Conservation (phyloP, 2,113 vertebrate species). For the Charadrius vociferus region DNA sequence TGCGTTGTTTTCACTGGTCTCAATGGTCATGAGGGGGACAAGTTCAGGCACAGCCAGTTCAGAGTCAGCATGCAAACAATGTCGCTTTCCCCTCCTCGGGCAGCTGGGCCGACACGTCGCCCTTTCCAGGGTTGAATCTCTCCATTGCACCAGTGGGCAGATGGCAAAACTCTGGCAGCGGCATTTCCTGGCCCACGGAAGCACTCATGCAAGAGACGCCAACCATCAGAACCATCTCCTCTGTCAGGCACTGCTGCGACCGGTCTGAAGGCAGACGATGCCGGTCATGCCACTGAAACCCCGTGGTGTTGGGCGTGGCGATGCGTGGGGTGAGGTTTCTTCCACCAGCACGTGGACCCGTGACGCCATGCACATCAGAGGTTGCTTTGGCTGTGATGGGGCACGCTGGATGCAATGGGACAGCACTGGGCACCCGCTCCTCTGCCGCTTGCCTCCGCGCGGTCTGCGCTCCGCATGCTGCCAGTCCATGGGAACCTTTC, state of each 20-base stretch:
- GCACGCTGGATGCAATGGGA: rapidly evolving
- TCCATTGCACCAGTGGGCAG: rapidly evolving
- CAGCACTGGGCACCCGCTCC: rapidly evolving
- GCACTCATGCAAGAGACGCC: rapidly evolving
- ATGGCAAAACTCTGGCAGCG: neutral
- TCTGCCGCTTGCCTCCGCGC: rapidly evolving
- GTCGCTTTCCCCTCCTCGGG: neutral
- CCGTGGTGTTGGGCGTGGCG: rapidly evolving
- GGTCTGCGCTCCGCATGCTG: neutral
- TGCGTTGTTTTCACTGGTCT: neutral
- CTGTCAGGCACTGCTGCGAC: rapidly evolving
- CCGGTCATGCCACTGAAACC: rapidly evolving
- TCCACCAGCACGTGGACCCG: too few species aligned
- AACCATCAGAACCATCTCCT: neutral
- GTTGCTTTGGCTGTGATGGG: rapidly evolving
- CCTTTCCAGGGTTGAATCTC: rapidly evolving
- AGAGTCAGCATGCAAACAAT: neutral
- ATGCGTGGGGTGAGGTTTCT: neutral
- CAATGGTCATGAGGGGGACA: neutral
- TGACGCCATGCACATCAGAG: rapidly evolving
- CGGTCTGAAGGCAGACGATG: neutral
- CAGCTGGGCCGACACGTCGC: rapidly evolving
- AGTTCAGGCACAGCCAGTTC: neutral
- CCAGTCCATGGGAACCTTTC: neutral
- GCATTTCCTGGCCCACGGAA: neutral